Base-by-base conservation (phyloP, 2,797 vertebrate species). In the Adrianichthys oophorus region DNA sequence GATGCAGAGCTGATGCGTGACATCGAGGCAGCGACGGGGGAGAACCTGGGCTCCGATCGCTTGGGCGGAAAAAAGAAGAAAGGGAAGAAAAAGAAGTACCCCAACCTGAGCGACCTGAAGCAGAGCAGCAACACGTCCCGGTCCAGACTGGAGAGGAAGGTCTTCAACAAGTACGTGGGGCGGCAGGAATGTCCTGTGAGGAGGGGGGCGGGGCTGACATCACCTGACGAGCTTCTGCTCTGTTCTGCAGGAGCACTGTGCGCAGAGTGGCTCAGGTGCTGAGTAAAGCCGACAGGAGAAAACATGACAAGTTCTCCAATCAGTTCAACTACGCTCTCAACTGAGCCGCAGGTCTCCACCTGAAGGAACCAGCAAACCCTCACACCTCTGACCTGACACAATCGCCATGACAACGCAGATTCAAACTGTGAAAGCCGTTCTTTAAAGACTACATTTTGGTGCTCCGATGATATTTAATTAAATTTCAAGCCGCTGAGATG, bases 251-350 rank as follows among this genome's bases (percentile, higher is more conserved):
- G 91, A 92, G 91, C 14, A 74, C 93, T 7, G 24, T 99, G 91
- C 93, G 92, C 50, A 83, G 95, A 32, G 92, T 96, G 0, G 79
- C 92, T 46, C 81, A 93, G n/a, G 94, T 93, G 50, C 91, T 98
- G 95, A 94, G 85, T 76, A 91, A 76, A 65, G 76, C 92, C 65
- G 96, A 99, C 90, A 79, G 52, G 52, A 93, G 90, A 58, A 98
- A 96, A 75, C 97, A 99, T 0, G 95, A 98, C 52, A 98, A 98
- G 89, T 99, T 98, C 87, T 89, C 95, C 66, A 98, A 98, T 90
- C 96, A 99, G 88, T 99, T 98, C 71, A 98, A 98, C 90, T 98
- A 99, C 0, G 94, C 96, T 0, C 84, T 99, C 80, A 92, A 93
- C 70, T 98, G 89, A 94, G 16, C 42, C 42, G 5, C 41, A 6